Conservation (phyloP, 2,797 vertebrate species). For the Lerista edwardsae region DNA sequence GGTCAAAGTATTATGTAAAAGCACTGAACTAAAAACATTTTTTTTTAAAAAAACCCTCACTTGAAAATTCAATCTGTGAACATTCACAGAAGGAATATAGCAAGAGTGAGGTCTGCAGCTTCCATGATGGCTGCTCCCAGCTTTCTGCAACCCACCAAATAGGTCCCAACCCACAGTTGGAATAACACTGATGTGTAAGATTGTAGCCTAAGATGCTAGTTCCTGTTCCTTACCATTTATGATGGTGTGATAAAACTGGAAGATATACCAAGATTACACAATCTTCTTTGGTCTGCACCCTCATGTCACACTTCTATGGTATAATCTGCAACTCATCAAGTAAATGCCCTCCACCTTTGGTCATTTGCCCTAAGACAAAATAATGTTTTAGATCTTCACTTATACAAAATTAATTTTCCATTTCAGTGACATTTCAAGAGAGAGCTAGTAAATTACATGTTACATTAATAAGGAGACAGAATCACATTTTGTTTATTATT, state of each 20-base stretch:
- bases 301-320: neutral
- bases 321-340: neutral
- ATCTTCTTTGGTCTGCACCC: neutral
- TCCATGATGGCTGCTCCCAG: too few species aligned
- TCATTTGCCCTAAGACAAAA: constrained; percentile 10
- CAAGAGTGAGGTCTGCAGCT: too few species aligned
- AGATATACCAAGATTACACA: too few species aligned
- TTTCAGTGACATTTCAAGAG: neutral
- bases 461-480: constrained; percentile 30
- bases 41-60: too few species aligned
- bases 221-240: neutral
- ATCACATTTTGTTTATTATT: constrained; percentile 38
- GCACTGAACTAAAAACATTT: too few species aligned
- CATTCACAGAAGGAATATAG: too few species aligned
- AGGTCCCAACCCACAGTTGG: too few species aligned
- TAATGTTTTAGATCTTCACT: neutral
- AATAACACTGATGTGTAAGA: too few species aligned
- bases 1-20: too few species aligned
- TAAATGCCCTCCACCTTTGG: neutral
- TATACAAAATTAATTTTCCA: constrained; percentile 1
- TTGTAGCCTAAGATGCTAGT: too few species aligned
- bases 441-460: constrained; percentile 29
- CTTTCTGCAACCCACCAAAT: too few species aligned
- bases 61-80: too few species aligned
- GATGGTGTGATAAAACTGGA: neutral